These are phyloP conservation scores for Rhynchopsitta pachyrhyncha DNA, from an alignment of 2,113 vertebrate genomes.

Conservation along the genomic window DNA sequence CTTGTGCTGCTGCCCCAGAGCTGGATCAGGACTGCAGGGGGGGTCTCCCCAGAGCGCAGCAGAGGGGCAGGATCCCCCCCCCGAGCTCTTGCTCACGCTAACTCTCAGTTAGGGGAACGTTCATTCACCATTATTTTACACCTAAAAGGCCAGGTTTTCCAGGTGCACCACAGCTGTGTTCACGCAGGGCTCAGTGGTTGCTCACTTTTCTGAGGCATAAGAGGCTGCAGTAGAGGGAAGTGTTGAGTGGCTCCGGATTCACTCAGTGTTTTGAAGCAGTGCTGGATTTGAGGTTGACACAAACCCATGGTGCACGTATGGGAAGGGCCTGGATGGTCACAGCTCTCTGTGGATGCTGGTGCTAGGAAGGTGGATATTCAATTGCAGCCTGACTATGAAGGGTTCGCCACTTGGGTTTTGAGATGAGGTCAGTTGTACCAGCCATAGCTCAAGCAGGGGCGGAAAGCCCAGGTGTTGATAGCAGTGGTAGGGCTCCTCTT, in stretches of 20 bases:
- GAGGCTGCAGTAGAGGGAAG: background rate
- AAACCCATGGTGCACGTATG: background rate
- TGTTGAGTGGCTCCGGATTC: background rate
- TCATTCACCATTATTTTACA: background rate
- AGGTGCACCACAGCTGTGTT: background rate
- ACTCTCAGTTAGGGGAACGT: background rate
- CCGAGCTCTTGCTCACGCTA: too few species aligned
- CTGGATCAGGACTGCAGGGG: too few species aligned
- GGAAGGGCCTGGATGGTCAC: background rate
- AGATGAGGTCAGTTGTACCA: too few species aligned
- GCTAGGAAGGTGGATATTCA: background rate
- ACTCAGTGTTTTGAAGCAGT: background rate
- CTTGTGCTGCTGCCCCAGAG: too few species aligned
- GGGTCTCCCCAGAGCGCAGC: too few species aligned
- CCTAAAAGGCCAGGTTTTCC: background rate
- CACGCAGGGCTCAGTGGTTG: too few species aligned
- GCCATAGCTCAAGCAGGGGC: too few species aligned
- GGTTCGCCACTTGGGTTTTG: background rate
- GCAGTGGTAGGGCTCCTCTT: background rate
- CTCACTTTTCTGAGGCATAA: background rate
- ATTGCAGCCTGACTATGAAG: background rate
- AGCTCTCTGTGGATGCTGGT: background rate
- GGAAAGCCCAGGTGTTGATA: background rate
- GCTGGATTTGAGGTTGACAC: background rate
- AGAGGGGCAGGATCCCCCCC: too few species aligned